Evolutionary conservation across 92 coral and sea anemone genomes (phyloP), one percentile per base, ranked within the genome.

Genomic region (Parazoanthus atlanticus): DNA sequence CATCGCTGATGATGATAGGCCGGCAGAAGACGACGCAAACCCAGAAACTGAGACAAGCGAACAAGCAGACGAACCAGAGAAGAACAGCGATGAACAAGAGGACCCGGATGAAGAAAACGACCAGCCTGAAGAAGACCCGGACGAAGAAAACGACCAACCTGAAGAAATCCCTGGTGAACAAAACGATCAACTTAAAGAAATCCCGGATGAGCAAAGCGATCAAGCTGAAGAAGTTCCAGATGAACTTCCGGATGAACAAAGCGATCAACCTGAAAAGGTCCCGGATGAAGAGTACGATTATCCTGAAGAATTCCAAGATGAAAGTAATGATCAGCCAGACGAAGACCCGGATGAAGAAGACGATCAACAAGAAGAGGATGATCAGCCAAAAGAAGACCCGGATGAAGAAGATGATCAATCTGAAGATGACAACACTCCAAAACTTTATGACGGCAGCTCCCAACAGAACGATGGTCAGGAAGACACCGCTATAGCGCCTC

Each of bases 21-120:
- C 12, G 28, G 47, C 28, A 17, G 82, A 78, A 46, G 82, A 78
- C n/a, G 26, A 61, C 8, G 69, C 26, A 61, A 21, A 3, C 13
- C 69, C 70, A 29, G 76, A 67, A 67, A 15, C 21, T 28, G 40
- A 69, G 12, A 58, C 13, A 41, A 41, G 47, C 17, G 77, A 67
- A 25, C 73, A 61, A 33, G 85, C 52, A 5, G 86, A 82, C 29
- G 79, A 75, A 75, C 79, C 52, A 4, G 79, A 71, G 33, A 32
- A 36, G 23, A 52, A 36, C 15, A 38, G 52, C 16, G 79, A 75
- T 23, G 52, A 75, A n/a, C 79, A 36, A 82, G 54, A 82, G 3
- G 32, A 33, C 2, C 54, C 58, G 16, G 31, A 65, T n/a, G 52
- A 65, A 38, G 52, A 82, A 32, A 13, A 21, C 19, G 16, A 41